Evolutionary conservation across 1,140 invertebrate species (phyloP), one percentile per base, ranked within the genome.

Genomic region (Sycophaga agraensis): DNA sequence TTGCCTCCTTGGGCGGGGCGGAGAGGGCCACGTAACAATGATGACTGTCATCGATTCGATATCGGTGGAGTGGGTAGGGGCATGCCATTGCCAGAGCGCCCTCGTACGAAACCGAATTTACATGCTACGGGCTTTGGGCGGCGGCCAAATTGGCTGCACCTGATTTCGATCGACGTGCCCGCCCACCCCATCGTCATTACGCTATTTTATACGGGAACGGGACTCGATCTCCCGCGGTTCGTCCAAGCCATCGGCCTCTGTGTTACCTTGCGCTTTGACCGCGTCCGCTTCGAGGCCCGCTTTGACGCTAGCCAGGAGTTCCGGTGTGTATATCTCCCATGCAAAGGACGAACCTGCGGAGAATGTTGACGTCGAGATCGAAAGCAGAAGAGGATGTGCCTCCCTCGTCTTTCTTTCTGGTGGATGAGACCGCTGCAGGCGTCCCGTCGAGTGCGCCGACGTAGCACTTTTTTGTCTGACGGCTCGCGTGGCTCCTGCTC

Each of bases 91-190:
- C n/a, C 35, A 55, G n/a, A n/a, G 11, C n/a, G 28, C 0, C 39
- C 0, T 26, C 17, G 19, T 48, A 11, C 45, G n/a, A 59, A 49
- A 46, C 46, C 46, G 21, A 53, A 64, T 59, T 53, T 64, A 64
- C 62, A 64, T 64, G 34, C 22, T 28, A 43, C 14, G 62, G 66
- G 51, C 68, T 69, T 69, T 75, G 72, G 72, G 66, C 34, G 40
- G 8, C 31, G 45, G 70, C 73, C 73, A 75, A 75, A 75, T 75
- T 74, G 72, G 70, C 67, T 71, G 71, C 71, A 71, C 70, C 70
- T 74, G 72, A 75, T 73, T 74, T 67, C 72, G 68, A 75, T 75
- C 72, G 68, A 71, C 66, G 53, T 69, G 59, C 70, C 35, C 28
- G n/a, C n/a, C n/a, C n/a, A n/a, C n/a, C n/a, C n/a, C 4, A 26